Conservation (phyloP, 2,888 invertebrate genomes). For the Drosophila melanosoma region DNA sequence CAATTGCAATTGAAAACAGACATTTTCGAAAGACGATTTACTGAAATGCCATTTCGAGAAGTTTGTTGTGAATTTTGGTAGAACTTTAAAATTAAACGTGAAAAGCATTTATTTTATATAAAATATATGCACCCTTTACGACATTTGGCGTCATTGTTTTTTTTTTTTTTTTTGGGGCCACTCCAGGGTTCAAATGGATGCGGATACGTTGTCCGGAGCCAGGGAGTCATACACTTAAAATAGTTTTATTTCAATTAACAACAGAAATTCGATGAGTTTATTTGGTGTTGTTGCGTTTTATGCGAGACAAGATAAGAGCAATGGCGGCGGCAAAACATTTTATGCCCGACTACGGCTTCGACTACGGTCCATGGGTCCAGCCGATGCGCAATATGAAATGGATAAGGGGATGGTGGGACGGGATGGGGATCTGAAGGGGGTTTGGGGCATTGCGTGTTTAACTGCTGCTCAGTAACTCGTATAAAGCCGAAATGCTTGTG, state of each 20-base stretch:
- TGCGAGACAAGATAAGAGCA: constrained; percentile 76
- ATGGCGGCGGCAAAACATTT: constrained; percentile 74
- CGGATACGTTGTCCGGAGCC: not conserved
- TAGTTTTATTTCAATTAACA: constrained; percentile 80
- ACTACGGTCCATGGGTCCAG: constrained; percentile 36
- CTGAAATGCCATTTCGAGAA: not conserved
- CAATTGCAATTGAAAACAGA: not conserved
- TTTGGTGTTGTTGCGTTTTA: constrained; percentile 75
- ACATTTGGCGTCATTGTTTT: constrained; percentile 21
- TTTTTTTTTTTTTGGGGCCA: constrained; percentile 24
- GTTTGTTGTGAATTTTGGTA: not conserved
- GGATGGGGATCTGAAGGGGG: not conserved
- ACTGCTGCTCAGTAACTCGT: constrained; percentile 52
- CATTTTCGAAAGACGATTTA: not conserved
- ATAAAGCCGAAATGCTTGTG: constrained; percentile 32
- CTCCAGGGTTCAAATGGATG: constrained; percentile 9
- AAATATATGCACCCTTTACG: constrained; percentile 33
- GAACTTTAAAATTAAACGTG: constrained; percentile 18
- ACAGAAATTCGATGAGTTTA: constrained; percentile 81
- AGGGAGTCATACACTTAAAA: constrained; percentile 55
- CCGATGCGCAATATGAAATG: constrained; percentile 26
- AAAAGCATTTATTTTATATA: constrained; percentile 34
- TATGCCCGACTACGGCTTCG: constrained; percentile 44
- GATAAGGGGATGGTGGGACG: not conserved
- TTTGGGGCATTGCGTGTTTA: constrained; percentile 52